Conservation (phyloP, 2,113 vertebrate genomes). For the Budorcas taxicolor region DNA sequence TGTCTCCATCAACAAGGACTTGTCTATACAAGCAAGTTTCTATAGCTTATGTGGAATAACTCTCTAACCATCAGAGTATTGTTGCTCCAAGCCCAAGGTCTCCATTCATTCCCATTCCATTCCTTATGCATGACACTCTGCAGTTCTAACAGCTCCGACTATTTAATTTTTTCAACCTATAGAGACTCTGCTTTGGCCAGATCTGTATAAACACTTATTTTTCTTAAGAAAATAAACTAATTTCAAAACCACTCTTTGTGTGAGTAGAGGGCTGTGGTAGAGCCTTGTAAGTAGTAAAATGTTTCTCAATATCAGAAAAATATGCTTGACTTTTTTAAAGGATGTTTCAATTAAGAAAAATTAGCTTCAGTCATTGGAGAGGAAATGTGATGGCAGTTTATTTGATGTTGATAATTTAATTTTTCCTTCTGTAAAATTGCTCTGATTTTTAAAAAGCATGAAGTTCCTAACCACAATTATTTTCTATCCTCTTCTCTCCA, state of each 20-base stretch:
- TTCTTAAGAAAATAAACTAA: conserved; percentile 24
- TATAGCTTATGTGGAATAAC: background rate
- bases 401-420: conserved; percentile 9
- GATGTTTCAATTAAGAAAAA: background rate
- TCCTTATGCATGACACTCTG: background rate
- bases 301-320: conserved; percentile 20
- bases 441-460: background rate
- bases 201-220: background rate
- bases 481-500: background rate
- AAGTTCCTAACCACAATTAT: background rate
- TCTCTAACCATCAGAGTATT: background rate
- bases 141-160: accelerated
- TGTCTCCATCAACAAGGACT: background rate
- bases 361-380: background rate
- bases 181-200: background rate
- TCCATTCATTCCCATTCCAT: background rate
- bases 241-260: conserved; percentile 29
- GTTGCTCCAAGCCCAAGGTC: background rate
- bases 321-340: background rate
- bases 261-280: background rate
- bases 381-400: background rate
- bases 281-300: background rate
- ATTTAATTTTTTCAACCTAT: background rate
- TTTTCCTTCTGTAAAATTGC: conserved; percentile 8
- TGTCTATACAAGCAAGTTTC: background rate